Base-by-base conservation (phyloP, 2,797 vertebrate species). In the Gymnodraco acuticeps region DNA sequence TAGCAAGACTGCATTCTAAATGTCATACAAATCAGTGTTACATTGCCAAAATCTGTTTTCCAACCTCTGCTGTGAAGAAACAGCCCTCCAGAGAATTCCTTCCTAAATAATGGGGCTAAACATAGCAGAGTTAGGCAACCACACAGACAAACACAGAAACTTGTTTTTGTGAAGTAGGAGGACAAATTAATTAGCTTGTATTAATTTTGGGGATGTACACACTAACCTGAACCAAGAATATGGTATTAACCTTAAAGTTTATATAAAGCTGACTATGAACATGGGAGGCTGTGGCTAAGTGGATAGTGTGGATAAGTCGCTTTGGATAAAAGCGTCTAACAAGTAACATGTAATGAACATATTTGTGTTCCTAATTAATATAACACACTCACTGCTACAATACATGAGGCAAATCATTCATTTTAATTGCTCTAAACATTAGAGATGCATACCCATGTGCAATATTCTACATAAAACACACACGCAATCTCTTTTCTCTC, bases 381-480 rank as follows among this genome's bases (percentile, higher is more conserved):
- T 63, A 67, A 19, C 17, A 64, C 47, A 54, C 8, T 50, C 51
- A 19, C 46, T 38, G 27, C 47, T 27, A 6, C 51, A 31, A 31
- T 55, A 51, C 20, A 33, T 51, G 3, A 45, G 12, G 15, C 31
- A 15, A 63, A 47, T 95, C 95, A 38, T 97, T 96, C 88, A 91
- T 96, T 92, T 93, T 96, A 87, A 96, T 95, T 93, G 96, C 95
- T 85, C 93, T 96, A 84, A 95, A 96, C 80, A 95, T 96, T 82
- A 95, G 96, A 81, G 95, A 96, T 74, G 91, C 96, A 64, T 96
- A 97, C 82, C 96, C 96, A 59, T 95, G 96, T 81, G 96, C 96
- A 1, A 94, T 95, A 82, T 95, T 96, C 80, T 96, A 96, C 91
- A 48, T 58, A 19, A 42, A 62, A 5, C 50, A 60, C 10, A 58